Percentiles rank a stretch among this genome's conserved stretches.
Conservation (phyloP, 2,888 invertebrate genomes). For the Zhuqinia jingwanae region DNA sequence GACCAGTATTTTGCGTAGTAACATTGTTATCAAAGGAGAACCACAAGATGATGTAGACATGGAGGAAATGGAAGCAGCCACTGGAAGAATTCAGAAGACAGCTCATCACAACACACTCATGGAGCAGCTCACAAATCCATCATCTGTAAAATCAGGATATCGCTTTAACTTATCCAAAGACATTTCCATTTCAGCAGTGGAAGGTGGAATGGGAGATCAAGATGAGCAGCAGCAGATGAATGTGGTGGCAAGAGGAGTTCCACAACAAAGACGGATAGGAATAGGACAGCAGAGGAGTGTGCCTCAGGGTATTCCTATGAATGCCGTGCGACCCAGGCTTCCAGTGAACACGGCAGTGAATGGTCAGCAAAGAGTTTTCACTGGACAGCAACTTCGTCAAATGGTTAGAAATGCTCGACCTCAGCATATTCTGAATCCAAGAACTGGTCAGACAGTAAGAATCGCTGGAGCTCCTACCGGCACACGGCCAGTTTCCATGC, state of each 20-base stretch:
- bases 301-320: slow-evolving; percentile 60
- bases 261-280: slow-evolving; percentile 31
- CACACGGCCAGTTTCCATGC: slow-evolving; percentile 50
- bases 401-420: slow-evolving; percentile 69
- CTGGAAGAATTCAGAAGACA: not conserved
- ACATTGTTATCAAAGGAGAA: slow-evolving; percentile 39
- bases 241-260: slow-evolving; percentile 42
- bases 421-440: slow-evolving; percentile 64
- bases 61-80: slow-evolving; percentile 1
- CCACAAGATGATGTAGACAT: slow-evolving; percentile 43
- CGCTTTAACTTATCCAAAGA: slow-evolving; percentile 79
- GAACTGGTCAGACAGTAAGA: slow-evolving; percentile 61
- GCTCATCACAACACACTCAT: slow-evolving; percentile 48
- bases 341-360: slow-evolving; percentile 45
- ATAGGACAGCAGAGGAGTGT: slow-evolving; percentile 34
- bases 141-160: slow-evolving; percentile 76
- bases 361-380: slow-evolving; percentile 51
- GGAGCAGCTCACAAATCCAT: slow-evolving; percentile 73
- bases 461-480: slow-evolving; percentile 32
- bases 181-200: slow-evolving; percentile 79
- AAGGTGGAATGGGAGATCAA: slow-evolving; percentile 61
- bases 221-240: slow-evolving; percentile 46
- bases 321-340: slow-evolving; percentile 43
- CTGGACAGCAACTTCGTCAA: slow-evolving; percentile 64
- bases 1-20: not conserved